Conservation (phyloP, 2,797 vertebrate species). For the Rhinichthys osculus region DNA sequence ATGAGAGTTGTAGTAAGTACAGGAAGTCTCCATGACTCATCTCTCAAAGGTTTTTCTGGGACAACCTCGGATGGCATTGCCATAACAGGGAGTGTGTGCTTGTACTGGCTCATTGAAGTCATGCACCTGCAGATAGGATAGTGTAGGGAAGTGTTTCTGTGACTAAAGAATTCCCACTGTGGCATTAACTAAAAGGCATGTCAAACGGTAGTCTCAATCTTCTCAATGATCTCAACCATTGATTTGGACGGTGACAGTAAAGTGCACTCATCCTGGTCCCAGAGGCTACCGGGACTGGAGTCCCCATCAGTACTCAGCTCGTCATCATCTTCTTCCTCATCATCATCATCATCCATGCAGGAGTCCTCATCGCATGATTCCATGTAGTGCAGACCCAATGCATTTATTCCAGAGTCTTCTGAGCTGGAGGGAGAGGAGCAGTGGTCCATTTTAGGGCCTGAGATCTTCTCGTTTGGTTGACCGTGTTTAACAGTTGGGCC, state of each 20-base stretch:
- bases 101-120: slow-evolving; percentile 24
- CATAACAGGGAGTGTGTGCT: slow-evolving; percentile 36
- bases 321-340: slow-evolving; percentile 72
- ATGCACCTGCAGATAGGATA: slow-evolving; percentile 32
- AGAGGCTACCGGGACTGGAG: slow-evolving; percentile 85
- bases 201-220: slow-evolving; percentile 91
- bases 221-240: slow-evolving; percentile 88
- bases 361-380: slow-evolving; percentile 89
- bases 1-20: slow-evolving; percentile 26
- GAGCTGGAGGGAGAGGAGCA: slow-evolving; percentile 89
- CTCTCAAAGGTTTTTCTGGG: slow-evolving; percentile 24
- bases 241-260: slow-evolving; percentile 86
- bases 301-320: slow-evolving; percentile 68
- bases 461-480: slow-evolving; percentile 66
- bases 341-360: slow-evolving; percentile 75
- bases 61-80: slow-evolving; percentile 21
- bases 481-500: slow-evolving; percentile 64
- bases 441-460: slow-evolving; percentile 83
- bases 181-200: neutral
- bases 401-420: slow-evolving; percentile 90
- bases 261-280: slow-evolving; percentile 85
- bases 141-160: slow-evolving; percentile 16
- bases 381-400: slow-evolving; percentile 83
- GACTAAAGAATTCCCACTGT: neutral
- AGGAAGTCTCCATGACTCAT: slow-evolving; percentile 15